These are phyloP conservation scores for Zaprionus tsacasi DNA, from an alignment of 1,140 invertebrate genomes.

Conservation along the genomic window DNA sequence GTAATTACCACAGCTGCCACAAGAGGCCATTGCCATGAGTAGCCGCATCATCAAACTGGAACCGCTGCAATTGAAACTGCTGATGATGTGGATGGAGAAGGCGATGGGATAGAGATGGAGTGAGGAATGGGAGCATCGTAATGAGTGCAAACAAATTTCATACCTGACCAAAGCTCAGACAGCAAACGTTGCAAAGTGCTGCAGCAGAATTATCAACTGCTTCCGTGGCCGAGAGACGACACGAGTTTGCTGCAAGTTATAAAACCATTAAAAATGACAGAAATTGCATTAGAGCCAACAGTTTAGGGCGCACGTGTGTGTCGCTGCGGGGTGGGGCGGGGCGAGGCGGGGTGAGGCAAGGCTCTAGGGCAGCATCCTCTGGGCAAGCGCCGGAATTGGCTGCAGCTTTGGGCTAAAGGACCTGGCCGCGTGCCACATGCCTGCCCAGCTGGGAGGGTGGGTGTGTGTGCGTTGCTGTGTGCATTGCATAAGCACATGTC, in stretches of 20 bases:
- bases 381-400: not conserved
- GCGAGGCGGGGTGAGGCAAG: not conserved
- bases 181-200: conserved; percentile 20
- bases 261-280: conserved; percentile 77
- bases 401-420: conserved; percentile 26
- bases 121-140: conserved; percentile 32
- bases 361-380: conserved; percentile 18
- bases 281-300: conserved; percentile 63
- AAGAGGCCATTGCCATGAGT: not conserved
- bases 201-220: conserved; percentile 46
- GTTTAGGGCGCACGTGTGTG: conserved; percentile 41
- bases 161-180: conserved; percentile 47
- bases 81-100: not conserved
- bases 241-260: conserved; percentile 61
- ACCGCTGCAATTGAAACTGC: not conserved
- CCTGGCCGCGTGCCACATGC: conserved; percentile 45
- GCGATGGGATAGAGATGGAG: not conserved
- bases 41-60: conserved; percentile 9
- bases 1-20: conserved; percentile 57
- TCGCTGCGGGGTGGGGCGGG: not conserved
- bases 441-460: conserved; percentile 1
- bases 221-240: conserved; percentile 9
- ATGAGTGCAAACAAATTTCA: conserved; percentile 72
- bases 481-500: conserved; percentile 2
- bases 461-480: not conserved